phyloP scores from a whole-genome alignment of 53 echinoderm and acorn worm genomes.

The Echinometra lucunter region DNA sequence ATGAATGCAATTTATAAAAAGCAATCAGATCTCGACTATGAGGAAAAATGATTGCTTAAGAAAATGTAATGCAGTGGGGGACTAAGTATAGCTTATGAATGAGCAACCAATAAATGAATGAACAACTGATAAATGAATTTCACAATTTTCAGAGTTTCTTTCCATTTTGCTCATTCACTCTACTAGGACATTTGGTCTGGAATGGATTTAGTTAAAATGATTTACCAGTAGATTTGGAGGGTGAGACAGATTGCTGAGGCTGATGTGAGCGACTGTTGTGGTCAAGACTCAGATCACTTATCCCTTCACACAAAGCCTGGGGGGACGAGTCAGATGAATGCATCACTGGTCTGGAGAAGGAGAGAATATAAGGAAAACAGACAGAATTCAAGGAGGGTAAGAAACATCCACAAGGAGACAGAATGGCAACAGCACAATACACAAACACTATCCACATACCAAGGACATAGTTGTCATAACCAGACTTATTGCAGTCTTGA shows the following conservation, averaged over 20 bases:
- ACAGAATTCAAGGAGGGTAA: no score
- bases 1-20: no score
- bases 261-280: neutral
- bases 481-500: neutral
- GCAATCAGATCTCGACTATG: no score
- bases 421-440: neutral
- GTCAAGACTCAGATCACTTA: slow-evolving; percentile 32
- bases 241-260: neutral
- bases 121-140: no score
- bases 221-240: neutral
- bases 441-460: no score
- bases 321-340: neutral
- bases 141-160: no score
- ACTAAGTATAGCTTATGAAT: no score
- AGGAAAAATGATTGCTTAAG: no score
- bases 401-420: neutral
- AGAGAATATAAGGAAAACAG: neutral
- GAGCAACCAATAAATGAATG: no score
- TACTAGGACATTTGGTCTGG: neutral
- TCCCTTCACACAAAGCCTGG: slow-evolving; percentile 36
- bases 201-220: neutral
- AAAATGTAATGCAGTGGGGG: no score
- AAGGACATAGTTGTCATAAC: neutral
- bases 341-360: neutral
- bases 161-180: no score